phyloP scores from a whole-genome alignment of 2,797 vertebrate genomes.

The Acrossocheilus fasciatus region DNA sequence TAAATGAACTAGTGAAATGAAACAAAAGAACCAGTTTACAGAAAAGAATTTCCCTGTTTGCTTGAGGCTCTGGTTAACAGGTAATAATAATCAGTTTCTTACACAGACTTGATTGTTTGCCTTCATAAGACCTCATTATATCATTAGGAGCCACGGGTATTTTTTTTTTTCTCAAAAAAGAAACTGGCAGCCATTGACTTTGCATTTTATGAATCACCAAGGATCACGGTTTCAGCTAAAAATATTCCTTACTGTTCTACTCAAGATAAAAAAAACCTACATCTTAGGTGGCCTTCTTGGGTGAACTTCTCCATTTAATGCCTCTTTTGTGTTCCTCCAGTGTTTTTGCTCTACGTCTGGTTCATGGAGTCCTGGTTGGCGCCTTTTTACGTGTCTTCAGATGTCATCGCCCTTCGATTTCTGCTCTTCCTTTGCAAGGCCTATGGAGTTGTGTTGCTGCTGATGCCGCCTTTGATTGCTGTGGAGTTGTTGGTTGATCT shows the following conservation, averaged over 20 bases:
- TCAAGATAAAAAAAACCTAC: not conserved
- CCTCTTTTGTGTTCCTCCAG: constrained; percentile 61
- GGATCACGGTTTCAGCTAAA: not conserved
- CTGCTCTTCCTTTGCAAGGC: constrained; percentile 79
- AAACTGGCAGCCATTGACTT: too few species aligned
- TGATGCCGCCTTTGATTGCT: constrained; percentile 73
- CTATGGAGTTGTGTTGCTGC: constrained; percentile 73
- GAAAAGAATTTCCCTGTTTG: too few species aligned
- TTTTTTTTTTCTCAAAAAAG: too few species aligned
- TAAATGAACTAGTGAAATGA: too few species aligned
- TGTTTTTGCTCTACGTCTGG: constrained; percentile 71
- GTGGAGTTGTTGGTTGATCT: constrained; percentile 69
- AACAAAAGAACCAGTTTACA: too few species aligned
- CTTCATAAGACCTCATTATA: not conserved
- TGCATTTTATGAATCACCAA: not conserved
- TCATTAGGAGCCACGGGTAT: too few species aligned
- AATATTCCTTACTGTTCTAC: not conserved
- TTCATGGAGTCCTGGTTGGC: constrained; percentile 64
- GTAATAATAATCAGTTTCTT: not conserved
- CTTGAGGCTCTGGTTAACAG: too few species aligned
- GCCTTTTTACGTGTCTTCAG: constrained; percentile 52
- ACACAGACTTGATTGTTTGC: not conserved
- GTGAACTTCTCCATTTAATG: not conserved
- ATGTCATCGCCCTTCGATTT: constrained; percentile 76
- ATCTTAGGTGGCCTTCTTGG: not conserved